Percentiles rank a stretch among this genome's conserved stretches.
These are phyloP conservation scores for Argya squamiceps DNA, from an alignment of 2,797 vertebrate species.

Conservation along the genomic window DNA sequence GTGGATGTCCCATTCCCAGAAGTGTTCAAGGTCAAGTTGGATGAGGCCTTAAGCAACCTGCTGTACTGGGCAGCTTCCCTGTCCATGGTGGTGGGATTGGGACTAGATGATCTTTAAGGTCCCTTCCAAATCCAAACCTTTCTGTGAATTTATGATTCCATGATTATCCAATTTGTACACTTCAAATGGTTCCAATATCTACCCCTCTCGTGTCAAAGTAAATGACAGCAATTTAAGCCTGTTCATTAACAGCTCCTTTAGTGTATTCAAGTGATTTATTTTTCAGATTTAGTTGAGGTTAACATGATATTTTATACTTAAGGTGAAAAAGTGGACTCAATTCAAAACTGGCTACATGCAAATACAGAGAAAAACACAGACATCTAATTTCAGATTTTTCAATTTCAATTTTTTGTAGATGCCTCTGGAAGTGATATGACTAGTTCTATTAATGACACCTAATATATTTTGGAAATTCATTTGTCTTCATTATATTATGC, in stretches of 20 bases:
- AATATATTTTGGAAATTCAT: neutral
- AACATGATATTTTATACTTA: neutral
- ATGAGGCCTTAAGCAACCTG: neutral
- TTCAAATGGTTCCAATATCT: neutral
- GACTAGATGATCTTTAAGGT: neutral
- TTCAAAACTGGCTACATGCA: neutral
- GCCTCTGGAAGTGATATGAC: neutral
- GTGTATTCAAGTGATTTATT: neutral
- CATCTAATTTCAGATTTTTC: neutral
- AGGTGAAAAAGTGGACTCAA: neutral
- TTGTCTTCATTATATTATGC: neutral
- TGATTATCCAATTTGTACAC: neutral
- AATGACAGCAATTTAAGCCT: neutral
- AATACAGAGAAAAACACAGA: neutral
- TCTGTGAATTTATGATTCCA: neutral
- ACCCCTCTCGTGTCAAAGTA: neutral
- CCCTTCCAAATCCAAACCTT: neutral
- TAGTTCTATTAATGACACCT: neutral
- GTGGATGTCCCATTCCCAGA: neutral
- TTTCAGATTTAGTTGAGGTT: neutral
- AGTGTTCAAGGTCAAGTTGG: neutral
- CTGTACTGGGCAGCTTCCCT: neutral
- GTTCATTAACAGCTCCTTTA: neutral
- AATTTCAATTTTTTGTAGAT: neutral
- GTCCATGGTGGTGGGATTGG: neutral